Evolutionary conservation across 2,113 vertebrate species (phyloP).

Genomic region (Rissa tridactyla): DNA sequence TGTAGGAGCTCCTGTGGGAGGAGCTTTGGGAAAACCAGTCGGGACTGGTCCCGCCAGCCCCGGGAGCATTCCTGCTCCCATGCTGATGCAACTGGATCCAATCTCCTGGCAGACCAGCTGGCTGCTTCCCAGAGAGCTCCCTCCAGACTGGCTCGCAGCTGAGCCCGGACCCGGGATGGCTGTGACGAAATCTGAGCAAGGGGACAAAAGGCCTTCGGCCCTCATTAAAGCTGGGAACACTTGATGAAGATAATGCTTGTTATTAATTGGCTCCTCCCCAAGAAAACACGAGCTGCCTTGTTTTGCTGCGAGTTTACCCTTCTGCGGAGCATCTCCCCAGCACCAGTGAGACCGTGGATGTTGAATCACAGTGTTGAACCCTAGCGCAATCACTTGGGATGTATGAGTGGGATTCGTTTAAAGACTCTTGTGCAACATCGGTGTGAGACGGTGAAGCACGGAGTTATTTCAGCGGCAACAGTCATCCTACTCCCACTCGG

Average conservation of each 20-base stretch:
- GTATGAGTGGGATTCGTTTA: not conserved
- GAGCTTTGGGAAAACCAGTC: conserved; percentile 47
- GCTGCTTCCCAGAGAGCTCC: conserved; percentile 21
- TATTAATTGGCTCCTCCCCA: not conserved
- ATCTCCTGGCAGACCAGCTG: conserved; percentile 4
- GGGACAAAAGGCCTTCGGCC: not conserved
- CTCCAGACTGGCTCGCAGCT: not conserved
- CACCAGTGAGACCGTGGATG: not conserved
- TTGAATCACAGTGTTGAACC: not conserved
- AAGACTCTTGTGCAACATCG: not conserved
- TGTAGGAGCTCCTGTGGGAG: conserved; percentile 33
- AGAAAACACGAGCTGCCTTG: not conserved
- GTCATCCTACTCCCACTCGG: not conserved
- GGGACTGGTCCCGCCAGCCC: not conserved
- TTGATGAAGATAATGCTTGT: not conserved
- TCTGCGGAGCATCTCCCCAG: not conserved
- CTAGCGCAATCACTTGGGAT: not conserved
- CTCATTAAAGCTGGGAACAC: not conserved
- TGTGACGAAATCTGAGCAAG: not conserved
- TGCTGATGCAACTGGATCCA: conserved; percentile 53
- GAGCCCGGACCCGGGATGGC: not conserved
- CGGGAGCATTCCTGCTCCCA: conserved; percentile 35
- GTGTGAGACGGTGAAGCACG: not conserved
- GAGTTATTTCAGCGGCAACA: not conserved
- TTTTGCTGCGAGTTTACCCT: not conserved